Base-by-base conservation (phyloP, 2,888 invertebrate genomes). In the Horisme vitalbata region DNA sequence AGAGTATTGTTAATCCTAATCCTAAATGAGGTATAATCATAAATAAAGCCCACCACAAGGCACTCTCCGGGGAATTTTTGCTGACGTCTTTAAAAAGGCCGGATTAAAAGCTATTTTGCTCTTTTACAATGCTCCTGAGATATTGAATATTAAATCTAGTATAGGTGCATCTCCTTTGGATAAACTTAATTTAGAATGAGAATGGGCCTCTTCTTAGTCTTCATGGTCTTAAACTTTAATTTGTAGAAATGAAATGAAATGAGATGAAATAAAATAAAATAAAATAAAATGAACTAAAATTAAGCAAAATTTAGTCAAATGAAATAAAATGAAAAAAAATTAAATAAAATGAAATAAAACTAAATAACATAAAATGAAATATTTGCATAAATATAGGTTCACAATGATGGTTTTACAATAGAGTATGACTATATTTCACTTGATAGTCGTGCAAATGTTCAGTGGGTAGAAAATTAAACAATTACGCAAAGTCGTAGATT, bases 21-120 rank as follows among this genome's bases (percentile, higher is more conserved):
- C 61, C 60, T 55, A 53, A 61, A 61, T 61, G 65, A 68, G 65
- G 64, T 61, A 61, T 61, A 45, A 62, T 60, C 59, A 64, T 71
- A 65, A 68, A 68, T 63, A 67, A 64, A 65, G 66, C 65, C 60
- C 46, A 53, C 56, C 53, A 57, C 49, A 47, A 51, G 56, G 48
- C 58, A 57, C 58, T 59, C 65, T 57, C 61, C 24, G 39, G 52
- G 57, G 58, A 64, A 66, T 63, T 69, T 61, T 61, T 10, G 52
- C 62, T 62, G 66, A 64, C 59, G 59, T 61, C 58, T 64, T 61
- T 4, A 59, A 67, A 68, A 59, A 58, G 59, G 62, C 55, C 44
- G 57, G 66, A 65, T 67, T 61, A 63, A 59, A 62, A 61, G 60
- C 55, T 53, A 59, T 64, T 65, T 58, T 59, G 57, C 59, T 57